Evolutionary conservation across 2,113 vertebrate genomes (phyloP).

Genomic region (Petrocephalus microphthalmus): DNA sequence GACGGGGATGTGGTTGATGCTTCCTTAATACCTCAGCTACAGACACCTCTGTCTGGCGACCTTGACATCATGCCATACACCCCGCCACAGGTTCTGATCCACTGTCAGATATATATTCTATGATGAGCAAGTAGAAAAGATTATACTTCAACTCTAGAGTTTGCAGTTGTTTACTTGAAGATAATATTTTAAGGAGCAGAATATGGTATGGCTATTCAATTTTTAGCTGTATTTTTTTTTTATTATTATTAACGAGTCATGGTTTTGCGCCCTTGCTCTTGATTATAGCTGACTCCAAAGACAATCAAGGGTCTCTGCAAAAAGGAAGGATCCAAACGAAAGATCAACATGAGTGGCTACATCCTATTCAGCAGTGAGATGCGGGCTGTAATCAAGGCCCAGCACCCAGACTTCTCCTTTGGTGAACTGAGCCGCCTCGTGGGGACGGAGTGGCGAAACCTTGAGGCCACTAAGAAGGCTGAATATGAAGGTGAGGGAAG

Average conservation of each 20-base stretch:
- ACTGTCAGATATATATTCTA: background rate
- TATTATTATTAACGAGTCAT: background rate
- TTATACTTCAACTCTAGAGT: background rate
- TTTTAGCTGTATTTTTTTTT: background rate
- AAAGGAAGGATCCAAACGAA: conserved; percentile 94
- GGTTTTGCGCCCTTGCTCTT: background rate
- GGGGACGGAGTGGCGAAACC: conserved; percentile 96
- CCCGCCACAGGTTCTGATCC: conserved; percentile 77
- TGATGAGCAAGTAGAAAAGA: background rate
- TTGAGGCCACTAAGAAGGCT: conserved; percentile 88
- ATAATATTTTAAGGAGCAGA: background rate
- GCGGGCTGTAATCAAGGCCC: conserved; percentile 94
- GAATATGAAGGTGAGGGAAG: conserved; percentile 86
- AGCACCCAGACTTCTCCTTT: conserved; percentile 94
- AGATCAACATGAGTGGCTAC: conserved; percentile 99
- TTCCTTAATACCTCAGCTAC: conserved; percentile 82
- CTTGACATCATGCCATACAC: conserved; percentile 85
- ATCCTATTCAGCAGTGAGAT: conserved; percentile 99
- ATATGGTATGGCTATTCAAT: background rate
- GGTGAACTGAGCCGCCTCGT: conserved; percentile 96
- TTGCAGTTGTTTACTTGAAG: background rate
- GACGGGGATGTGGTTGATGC: conserved; percentile 78
- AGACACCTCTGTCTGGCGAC: conserved; percentile 75
- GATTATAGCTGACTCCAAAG: conserved; percentile 83
- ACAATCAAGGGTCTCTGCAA: conserved; percentile 83